These are phyloP conservation scores for Venustaconcha ellipsiformis DNA, from an alignment of 1,140 invertebrate genomes.

Conservation along the genomic window DNA sequence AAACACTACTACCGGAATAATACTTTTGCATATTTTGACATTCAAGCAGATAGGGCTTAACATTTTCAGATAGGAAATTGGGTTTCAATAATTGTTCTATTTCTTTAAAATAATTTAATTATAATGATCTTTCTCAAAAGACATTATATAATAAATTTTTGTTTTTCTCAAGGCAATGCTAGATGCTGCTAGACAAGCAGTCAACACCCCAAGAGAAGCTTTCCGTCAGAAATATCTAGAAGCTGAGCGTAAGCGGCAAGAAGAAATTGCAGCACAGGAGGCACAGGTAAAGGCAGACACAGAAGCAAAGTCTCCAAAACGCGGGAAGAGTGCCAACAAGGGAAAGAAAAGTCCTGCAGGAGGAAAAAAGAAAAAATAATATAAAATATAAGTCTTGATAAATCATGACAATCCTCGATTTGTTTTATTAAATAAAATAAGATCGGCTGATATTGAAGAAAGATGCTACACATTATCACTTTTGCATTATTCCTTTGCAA, in stretches of 20 bases:
- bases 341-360: slow-evolving; percentile 56
- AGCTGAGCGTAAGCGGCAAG: slow-evolving; percentile 57
- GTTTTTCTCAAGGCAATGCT: slow-evolving; percentile 53
- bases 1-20: too few species aligned
- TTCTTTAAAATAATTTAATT: too few species aligned
- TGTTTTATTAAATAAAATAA: too few species aligned
- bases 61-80: too few species aligned
- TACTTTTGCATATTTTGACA: too few species aligned
- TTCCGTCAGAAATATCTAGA: slow-evolving; percentile 66
- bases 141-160: background rate
- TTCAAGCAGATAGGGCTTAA: too few species aligned
- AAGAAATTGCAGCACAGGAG: slow-evolving; percentile 61
- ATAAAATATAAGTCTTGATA: background rate
- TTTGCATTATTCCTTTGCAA: too few species aligned
- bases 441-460: too few species aligned
- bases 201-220: slow-evolving; percentile 65
- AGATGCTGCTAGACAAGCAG: slow-evolving; percentile 56
- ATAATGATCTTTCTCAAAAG: too few species aligned
- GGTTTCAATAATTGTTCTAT: too few species aligned
- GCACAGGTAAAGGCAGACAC: slow-evolving; percentile 58
- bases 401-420: too few species aligned
- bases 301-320: slow-evolving; percentile 63
- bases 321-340: slow-evolving; percentile 61
- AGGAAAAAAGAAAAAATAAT: slow-evolving; percentile 54
- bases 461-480: too few species aligned